Evolutionary conservation across 1,140 invertebrate species (phyloP).

Genomic region (Psix sp.): DNA sequence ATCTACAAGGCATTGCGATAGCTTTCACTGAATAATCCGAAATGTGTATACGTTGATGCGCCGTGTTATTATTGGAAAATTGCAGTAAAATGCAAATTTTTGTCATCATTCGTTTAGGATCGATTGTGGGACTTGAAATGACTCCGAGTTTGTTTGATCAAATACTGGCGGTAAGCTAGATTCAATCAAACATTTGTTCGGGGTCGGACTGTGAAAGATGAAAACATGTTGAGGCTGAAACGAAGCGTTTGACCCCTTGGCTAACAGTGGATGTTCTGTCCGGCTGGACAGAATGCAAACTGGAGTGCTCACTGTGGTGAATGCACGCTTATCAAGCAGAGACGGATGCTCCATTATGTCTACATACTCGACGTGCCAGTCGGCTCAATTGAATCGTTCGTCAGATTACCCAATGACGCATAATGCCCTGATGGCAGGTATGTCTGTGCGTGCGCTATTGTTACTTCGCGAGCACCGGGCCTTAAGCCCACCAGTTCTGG

Average conservation of each 20-base stretch:
- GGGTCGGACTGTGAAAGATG: constrained; percentile 8
- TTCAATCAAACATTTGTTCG: constrained; percentile 28
- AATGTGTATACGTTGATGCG: too few relatives aligned
- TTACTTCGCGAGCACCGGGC: constrained; percentile 49
- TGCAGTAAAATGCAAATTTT: too few relatives aligned
- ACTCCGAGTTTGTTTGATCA: too few relatives aligned
- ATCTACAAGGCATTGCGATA: too few relatives aligned
- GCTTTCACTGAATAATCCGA: too few relatives aligned
- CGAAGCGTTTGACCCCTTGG: constrained; percentile 33
- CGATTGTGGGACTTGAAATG: too few relatives aligned
- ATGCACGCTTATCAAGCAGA: constrained; percentile 72
- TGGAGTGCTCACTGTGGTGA: constrained; percentile 37
- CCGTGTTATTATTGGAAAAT: too few relatives aligned
- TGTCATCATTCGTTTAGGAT: too few relatives aligned
- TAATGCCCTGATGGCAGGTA: constrained; percentile 68
- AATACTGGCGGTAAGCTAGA: constrained; percentile 9
- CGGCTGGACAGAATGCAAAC: constrained; percentile 47
- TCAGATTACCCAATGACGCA: constrained; percentile 77
- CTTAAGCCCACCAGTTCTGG: constrained; percentile 58
- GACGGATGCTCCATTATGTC: constrained; percentile 76
- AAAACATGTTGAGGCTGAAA: constrained; percentile 36
- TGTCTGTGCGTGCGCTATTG: constrained; percentile 55
- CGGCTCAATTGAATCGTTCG: constrained; percentile 76
- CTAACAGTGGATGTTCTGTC: constrained; percentile 37
- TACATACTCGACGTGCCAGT: constrained; percentile 75